Percentiles rank a stretch among this genome's conserved stretches.
phyloP scores from a whole-genome alignment of 2,797 vertebrate species.

The Onychomys arenicola region DNA sequence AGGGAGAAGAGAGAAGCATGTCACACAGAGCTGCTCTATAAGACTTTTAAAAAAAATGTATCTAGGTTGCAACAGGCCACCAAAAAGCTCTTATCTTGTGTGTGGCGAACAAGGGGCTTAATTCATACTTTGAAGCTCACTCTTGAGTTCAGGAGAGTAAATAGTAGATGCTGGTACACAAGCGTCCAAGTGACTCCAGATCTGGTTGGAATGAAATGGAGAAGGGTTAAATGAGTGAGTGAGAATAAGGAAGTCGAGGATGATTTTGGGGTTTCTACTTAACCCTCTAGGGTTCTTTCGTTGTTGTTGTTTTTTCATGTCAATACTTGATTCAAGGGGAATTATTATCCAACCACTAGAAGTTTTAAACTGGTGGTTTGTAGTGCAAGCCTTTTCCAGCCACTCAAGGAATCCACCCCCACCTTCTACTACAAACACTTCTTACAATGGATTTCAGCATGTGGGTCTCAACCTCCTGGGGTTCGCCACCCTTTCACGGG shows the following conservation, averaged over 20 bases:
- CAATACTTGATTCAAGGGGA: not conserved
- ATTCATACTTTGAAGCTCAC: not conserved
- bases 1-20: not conserved
- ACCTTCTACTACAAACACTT: too few relatives aligned
- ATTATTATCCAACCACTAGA: not conserved
- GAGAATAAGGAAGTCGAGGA: not conserved
- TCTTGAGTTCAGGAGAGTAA: not conserved
- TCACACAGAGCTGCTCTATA: not conserved
- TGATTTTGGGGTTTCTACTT: not conserved
- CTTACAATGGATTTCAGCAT: not conserved
- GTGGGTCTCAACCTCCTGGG: not conserved
- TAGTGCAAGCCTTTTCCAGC: not conserved
- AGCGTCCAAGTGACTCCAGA: not conserved
- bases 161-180: not conserved
- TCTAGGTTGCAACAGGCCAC: not conserved
- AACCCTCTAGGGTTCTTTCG: not conserved
- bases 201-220: not conserved
- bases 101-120: too few relatives aligned
- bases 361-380: not conserved
- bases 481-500: not conserved
- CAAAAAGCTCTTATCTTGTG: not conserved
- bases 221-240: not conserved
- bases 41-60: not conserved
- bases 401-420: too few relatives aligned
- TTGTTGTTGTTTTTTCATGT: not conserved